Base-by-base conservation (phyloP, 2,797 vertebrate genomes). In the Microchirus variegatus region DNA sequence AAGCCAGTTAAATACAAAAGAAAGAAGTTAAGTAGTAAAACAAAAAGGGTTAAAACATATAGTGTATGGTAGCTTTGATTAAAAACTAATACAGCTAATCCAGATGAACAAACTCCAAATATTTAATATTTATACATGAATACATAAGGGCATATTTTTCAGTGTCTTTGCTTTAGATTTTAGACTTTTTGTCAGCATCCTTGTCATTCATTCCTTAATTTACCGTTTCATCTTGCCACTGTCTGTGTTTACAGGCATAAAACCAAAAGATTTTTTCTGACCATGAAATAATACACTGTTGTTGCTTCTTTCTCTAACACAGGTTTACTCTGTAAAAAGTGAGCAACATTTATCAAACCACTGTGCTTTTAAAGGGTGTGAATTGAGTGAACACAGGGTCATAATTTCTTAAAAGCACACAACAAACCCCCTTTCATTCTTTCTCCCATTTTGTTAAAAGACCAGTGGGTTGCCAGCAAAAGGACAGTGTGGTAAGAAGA, bases 401-500 rank as follows among this genome's bases (percentile, higher is more conserved):
- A 59, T 78, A 68, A 90, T 87, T 88, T 80, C 73, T 90, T 84
- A 81, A 86, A 88, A 88, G 85, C 86, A 81, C 35, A 50, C 64
- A 71, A 72, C 75, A 78, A 77, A 63, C 41, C 9, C 10, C 53
- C 59, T 66, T 66, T 51, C 59, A 61, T 76, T 54, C n/a, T 54
- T 41, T 46, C 40, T 16, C 56, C 40, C 38, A 42, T 22, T 65
- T 64, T 61, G 18, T 51, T 26, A 58, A 64, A 63, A 60, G 49
- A 69, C 40, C 37, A 68, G 48, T 53, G 40, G 65, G 75, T 55
- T 73, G 46, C 58, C 48, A 46, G 65, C 15, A 47, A 80, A 71
- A 14, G 59, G 49, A 60, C 48, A 61, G 10, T 17, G 72, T 40
- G 58, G 77, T 51, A 57, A 73, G 47, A 68, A 74, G 75, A 6